These are phyloP conservation scores for Rotaria socialis DNA, from an alignment of 2,888 invertebrate species.

Conservation along the genomic window DNA sequence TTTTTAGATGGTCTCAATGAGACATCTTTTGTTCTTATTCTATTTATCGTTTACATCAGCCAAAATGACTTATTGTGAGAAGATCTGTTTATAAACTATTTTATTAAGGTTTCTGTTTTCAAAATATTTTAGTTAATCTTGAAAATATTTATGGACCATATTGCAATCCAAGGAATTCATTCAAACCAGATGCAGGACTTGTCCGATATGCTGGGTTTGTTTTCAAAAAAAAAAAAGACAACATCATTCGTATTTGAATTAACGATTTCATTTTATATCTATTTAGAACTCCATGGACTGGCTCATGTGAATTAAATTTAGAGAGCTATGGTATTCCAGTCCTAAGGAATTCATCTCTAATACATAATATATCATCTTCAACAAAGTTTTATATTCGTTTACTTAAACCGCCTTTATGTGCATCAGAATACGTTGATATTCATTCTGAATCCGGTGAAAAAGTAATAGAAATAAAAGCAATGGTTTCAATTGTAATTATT, in stretches of 20 bases:
- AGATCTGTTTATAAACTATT: not conserved
- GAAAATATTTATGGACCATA: not conserved
- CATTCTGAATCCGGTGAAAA: not conserved
- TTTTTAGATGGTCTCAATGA: not conserved
- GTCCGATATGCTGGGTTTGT: constrained; percentile 20
- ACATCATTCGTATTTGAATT: not conserved
- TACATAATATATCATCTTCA: not conserved
- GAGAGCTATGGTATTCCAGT: not conserved
- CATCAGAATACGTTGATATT: not conserved
- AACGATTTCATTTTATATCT: not conserved
- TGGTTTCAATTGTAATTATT: too few species aligned
- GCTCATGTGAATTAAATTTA: not conserved
- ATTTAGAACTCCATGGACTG: not conserved
- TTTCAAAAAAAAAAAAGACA: not conserved
- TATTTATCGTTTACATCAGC: not conserved
- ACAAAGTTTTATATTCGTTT: not conserved
- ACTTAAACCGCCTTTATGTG: not conserved
- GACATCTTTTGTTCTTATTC: not conserved
- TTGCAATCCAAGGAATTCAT: not conserved
- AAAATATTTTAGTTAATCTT: not conserved
- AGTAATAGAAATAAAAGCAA: not conserved
- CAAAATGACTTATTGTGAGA: not conserved
- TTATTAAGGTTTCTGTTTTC: not conserved
- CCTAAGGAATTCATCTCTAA: not conserved
- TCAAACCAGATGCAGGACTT: not conserved